phyloP scores from a whole-genome alignment of 2,113 vertebrate species.

The Calidris pygmaea region DNA sequence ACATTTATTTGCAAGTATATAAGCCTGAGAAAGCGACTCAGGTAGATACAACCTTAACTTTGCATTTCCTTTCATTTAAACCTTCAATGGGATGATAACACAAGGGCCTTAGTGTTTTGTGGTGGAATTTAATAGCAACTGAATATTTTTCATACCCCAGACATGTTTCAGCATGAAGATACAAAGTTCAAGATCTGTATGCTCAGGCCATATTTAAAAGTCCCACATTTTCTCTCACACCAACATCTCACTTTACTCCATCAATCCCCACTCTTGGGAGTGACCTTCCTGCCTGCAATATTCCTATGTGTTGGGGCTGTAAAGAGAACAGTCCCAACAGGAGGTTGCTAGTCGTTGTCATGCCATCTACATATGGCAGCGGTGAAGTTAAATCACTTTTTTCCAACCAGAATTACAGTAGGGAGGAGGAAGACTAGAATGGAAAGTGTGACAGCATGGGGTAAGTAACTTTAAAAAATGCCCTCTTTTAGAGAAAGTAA shows the following conservation, averaged over 20 bases:
- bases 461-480: not conserved
- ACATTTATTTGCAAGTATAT: not conserved
- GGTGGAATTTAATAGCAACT: not conserved
- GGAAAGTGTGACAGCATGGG: not conserved
- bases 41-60: not conserved
- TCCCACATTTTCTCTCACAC: not conserved
- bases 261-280: fast-evolving
- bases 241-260: not conserved
- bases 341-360: too few species aligned
- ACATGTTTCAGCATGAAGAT: not conserved
- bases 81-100: not conserved
- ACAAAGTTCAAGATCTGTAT: not conserved
- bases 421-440: not conserved
- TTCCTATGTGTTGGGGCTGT: not conserved
- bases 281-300: not conserved
- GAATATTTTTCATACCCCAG: not conserved
- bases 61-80: not conserved
- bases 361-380: fast-evolving
- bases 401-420: not conserved
- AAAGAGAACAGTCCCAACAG: not conserved
- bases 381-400: not conserved
- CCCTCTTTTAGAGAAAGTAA: not conserved
- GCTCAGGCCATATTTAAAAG: not conserved
- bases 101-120: not conserved
- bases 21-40: not conserved